Evolutionary conservation across 2,113 vertebrate genomes (phyloP).

Genomic region (Monopterus albus): DNA sequence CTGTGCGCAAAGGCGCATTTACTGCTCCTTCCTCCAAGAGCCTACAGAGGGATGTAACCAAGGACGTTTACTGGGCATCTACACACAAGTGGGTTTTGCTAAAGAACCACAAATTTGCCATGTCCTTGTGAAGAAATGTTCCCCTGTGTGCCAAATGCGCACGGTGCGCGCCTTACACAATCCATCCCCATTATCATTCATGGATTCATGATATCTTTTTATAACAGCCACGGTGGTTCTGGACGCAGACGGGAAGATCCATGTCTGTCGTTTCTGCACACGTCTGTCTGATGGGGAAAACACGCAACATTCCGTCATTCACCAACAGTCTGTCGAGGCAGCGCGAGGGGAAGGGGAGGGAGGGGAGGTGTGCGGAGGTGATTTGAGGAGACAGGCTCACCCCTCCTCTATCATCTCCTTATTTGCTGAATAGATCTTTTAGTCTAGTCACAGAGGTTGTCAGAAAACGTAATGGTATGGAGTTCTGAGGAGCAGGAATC

Average conservation of each 20-base stretch:
- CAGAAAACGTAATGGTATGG: conserved; percentile 27
- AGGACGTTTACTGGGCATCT: conserved; percentile 12
- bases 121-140: conserved; percentile 30
- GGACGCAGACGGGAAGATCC: not conserved
- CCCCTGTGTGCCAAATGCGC: conserved; percentile 61
- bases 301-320: conserved; percentile 60
- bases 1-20: conserved; percentile 28
- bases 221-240: conserved; percentile 19
- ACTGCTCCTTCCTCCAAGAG: not conserved
- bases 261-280: conserved; percentile 3
- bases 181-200: conserved; percentile 51
- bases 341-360: not conserved
- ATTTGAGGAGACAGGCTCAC: conserved; percentile 20
- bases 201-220: conserved; percentile 42
- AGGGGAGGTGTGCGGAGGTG: conserved; percentile 1
- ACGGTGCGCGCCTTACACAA: conserved; percentile 52
- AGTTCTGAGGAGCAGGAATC: conserved; percentile 42
- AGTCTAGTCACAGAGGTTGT: conserved; percentile 3
- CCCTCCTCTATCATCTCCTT: conserved; percentile 7
- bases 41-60: not conserved
- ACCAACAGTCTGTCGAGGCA: conserved; percentile 15
- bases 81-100: conserved; percentile 16
- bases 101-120: conserved; percentile 36
- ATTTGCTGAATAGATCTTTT: conserved; percentile 24
- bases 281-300: conserved; percentile 18